Evolutionary conservation across 2,888 invertebrate species (phyloP), one percentile per base, ranked within the genome.

Genomic region (Phengaris alcon): DNA sequence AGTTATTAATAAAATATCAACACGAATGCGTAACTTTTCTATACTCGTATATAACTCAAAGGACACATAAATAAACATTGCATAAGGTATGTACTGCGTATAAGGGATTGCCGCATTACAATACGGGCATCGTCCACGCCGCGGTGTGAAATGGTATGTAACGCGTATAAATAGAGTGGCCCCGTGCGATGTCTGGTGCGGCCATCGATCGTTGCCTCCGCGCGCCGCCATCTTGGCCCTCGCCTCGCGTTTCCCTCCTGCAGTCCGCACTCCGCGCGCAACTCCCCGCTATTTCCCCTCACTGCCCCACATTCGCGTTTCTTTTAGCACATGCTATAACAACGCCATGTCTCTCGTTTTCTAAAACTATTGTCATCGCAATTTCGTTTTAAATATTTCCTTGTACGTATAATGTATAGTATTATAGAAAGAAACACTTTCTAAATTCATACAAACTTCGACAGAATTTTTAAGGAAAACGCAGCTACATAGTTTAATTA

Each of bases 161-260:
- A 85, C 83, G 87, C 86, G 85, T 92, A 91, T 91, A 90, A 90
- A 92, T 91, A 92, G 90, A 89, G 90, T 88, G 88, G 87, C 88
- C 87, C 90, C 89, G 89, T 87, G 86, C 88, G 85, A 87, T 90
- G 92, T 91, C 92, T 92, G 84, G 83, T 82, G 88, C 88, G 90
- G 88, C 88, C 92, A 93, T 93, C 92, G 93, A 92, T 92, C 93
- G 93, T 85, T 88, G 90, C 91, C 92, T 91, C 91, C 91, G 89
- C 90, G 90, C 88, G 90, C 89, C 90, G 92, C 93, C 93, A 93
- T 93, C 92, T 93, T 93, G 91, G 91, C 91, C 91, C 90, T 90
- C 90, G 91, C 91, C 90, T 90, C 90, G 86, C 88, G 88, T 89
- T 90, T 90, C 90, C 90, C 91, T 87, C 88, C 86, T 86, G 86